A percentile compares a stretch with the other conserved stretches of the same genome.
Conservation (phyloP, 2,797 vertebrate species). For the Scomberomorus guttatus region DNA sequence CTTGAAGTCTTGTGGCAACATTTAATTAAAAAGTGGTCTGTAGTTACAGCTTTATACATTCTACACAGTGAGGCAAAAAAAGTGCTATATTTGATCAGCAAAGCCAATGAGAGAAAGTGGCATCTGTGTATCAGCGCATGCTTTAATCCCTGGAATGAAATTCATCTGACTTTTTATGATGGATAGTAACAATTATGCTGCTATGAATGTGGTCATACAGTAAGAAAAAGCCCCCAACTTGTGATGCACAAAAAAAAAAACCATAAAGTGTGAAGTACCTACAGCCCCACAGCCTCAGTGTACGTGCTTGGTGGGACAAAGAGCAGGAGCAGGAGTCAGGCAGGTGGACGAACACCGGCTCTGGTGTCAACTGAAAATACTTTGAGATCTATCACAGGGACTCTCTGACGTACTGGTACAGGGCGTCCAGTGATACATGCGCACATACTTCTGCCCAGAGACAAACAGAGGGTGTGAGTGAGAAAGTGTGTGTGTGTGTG, state of each 20-base stretch:
- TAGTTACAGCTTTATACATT: background rate
- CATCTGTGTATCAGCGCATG: too few relatives aligned
- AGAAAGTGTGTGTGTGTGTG: slow-evolving; percentile 29
- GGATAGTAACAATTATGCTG: background rate
- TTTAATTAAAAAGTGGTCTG: background rate
- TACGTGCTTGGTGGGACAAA: slow-evolving; percentile 16
- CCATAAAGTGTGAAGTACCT: slow-evolving; percentile 20
- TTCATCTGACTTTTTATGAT: background rate
- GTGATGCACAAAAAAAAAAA: background rate
- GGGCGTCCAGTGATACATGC: slow-evolving; percentile 50
- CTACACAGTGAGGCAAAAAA: background rate
- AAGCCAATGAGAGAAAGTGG: background rate
- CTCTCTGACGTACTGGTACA: slow-evolving; percentile 45
- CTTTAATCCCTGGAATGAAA: background rate
- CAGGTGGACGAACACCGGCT: slow-evolving; percentile 60
- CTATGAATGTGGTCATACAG: slow-evolving; percentile 12
- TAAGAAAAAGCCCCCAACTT: slow-evolving; percentile 1
- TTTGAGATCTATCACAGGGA: slow-evolving; percentile 48
- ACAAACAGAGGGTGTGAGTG: slow-evolving; percentile 56
- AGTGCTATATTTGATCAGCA: background rate
- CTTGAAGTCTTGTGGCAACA: background rate
- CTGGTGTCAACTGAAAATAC: slow-evolving; percentile 70
- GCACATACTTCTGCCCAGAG: slow-evolving; percentile 75
- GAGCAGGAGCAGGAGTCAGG: slow-evolving; percentile 31
- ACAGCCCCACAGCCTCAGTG: background rate